Base-by-base conservation (phyloP, 2,113 vertebrate genomes). In the Oryzias curvinotus region DNA sequence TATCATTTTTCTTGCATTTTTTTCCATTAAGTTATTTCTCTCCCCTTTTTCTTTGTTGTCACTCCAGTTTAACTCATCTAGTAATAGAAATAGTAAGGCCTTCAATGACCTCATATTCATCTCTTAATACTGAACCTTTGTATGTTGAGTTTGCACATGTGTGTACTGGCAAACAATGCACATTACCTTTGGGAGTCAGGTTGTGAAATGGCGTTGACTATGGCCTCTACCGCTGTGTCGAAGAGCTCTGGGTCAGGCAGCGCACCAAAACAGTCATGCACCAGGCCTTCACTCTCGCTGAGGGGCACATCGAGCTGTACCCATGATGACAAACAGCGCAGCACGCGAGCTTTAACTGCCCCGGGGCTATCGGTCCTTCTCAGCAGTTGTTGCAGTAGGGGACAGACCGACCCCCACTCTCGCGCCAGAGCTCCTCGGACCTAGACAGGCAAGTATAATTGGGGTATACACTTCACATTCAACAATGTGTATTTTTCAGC, bases 261-360 rank as follows among this genome's bases (percentile, higher is more conserved):
- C 5, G 96, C 94, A 4, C 91, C 84, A 77, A 99, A 99, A 79
- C 95, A 93, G 75, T 96, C 95, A 65, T 98, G 93, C 75, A 98
- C 93, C 86, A 99, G 92, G 18, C 91, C 93, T 84, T 99, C 97
- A 0, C 96, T 98, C 86, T 98, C 96, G 73, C 88, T 94, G 75
- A 99, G 90, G 0, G 97, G 95, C 63, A 99, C 95, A 66, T 98
- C 97, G 86, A 99, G 90, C 87, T 97, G 93, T 51, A 98, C 95
- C 97, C 97, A 99, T 75, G 96, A 99, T 75, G 97, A 98, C 87
- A 99, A 95, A 87, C 97, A 99, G 87, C 97, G 98, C 78, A 99
- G 90, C 68, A 97, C 97, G 52, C 98, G 98, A 86, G 98, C 96
- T 85, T 96, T 97, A 81, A 98, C 96, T 62, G 95, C 95, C 72